Evolutionary conservation across 2,113 vertebrate species (phyloP), one percentile per base, ranked within the genome.

Genomic region (Heteronetta atricapilla): DNA sequence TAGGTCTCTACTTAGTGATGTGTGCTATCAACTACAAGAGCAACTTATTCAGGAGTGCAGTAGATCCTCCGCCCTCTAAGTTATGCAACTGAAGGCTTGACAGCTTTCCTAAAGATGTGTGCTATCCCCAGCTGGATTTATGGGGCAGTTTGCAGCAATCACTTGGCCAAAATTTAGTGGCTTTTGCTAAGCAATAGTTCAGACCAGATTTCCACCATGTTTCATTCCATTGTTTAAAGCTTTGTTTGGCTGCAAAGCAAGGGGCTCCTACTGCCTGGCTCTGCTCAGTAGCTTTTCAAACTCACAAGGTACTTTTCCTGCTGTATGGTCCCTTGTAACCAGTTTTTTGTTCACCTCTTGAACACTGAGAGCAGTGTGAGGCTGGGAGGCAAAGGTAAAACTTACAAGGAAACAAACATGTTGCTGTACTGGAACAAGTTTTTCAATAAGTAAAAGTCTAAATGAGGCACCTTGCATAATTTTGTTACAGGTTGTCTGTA

Each of bases 281-380:
- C 13, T 6, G 31, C 16, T 21, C 13, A 13, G 18, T 3, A 75
- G 10, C 13, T 90, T 89, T 82, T 69, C 50, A 73, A 72, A 82
- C 4, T 4, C 59, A 48, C 28, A 29, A 6, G 0, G 0, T 40
- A 10, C 4, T 83, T 88, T 44, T 70, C 9, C 16, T 86, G 40
- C n/a, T 23, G 0, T 33, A 66, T 58, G 13, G 34, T 83, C 23
- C 55, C n/a, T 38, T 15, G 13, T 74, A 59, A 13, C 4, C 8
- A 26, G 29, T 1, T 1, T 4, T 78, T 86, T 63, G 2, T 66
- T 74, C n/a, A 28, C 11, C 3, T 33, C 58, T 73, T 86, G 74
- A 78, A 25, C 12, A 34, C 18, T 44, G 18, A 18, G 21, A 74
- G 11, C 6, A 77, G 18, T 8, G 7, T 78, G 53, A 89, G 17